Percentiles rank a stretch among this genome's conserved stretches.
These are phyloP conservation scores for Berghia stephanieae DNA, from an alignment of 1,140 invertebrate species.

Conservation along the genomic window DNA sequence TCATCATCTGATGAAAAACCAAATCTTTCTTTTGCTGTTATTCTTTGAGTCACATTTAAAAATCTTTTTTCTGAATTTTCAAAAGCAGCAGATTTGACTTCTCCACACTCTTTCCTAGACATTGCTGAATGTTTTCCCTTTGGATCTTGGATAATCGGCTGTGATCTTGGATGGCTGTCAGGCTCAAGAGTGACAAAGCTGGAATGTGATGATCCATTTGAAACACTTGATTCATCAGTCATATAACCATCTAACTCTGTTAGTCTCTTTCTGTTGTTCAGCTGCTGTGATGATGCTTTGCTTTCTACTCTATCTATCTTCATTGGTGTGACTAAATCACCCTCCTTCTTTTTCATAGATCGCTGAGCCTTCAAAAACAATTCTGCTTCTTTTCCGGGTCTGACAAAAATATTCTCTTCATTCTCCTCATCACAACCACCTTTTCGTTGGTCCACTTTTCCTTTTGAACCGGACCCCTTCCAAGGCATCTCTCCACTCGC, in stretches of 20 bases:
- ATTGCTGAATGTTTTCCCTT: no score
- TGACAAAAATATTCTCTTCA: background rate
- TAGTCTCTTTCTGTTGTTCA: background rate
- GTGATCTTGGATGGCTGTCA: background rate
- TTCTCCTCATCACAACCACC: background rate
- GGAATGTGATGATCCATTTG: background rate
- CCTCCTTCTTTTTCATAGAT: no score
- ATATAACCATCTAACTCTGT: background rate
- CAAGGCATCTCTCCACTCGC: slow-evolving; percentile 19
- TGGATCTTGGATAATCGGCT: no score
- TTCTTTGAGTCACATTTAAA: background rate
- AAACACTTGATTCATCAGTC: background rate
- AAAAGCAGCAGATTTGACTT: background rate
- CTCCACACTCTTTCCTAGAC: no score
- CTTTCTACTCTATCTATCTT: no score
- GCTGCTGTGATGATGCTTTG: background rate
- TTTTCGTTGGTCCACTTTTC: background rate
- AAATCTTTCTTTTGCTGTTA: background rate
- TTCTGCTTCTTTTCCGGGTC: background rate
- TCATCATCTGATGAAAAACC: background rate
- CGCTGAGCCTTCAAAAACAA: background rate
- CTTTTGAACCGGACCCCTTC: background rate
- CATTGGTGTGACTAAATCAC: no score
- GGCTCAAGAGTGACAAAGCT: slow-evolving; percentile 12
- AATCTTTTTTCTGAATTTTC: background rate